Evolutionary conservation across 2,888 invertebrate genomes (phyloP).

Genomic region (Lordiphosa fenestrarum): DNA sequence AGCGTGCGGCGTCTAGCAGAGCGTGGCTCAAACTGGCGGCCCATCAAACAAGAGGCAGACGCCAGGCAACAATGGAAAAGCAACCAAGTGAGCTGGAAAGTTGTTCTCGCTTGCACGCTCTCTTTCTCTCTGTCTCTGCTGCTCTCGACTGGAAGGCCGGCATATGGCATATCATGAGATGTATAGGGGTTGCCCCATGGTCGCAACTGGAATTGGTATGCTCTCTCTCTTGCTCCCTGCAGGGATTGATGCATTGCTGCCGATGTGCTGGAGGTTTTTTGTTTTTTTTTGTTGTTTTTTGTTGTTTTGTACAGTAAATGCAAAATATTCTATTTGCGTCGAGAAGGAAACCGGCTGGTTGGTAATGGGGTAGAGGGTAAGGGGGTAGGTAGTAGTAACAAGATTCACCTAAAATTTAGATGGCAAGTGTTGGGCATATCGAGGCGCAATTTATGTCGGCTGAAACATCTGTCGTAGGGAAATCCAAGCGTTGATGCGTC

Average conservation of each 20-base stretch:
- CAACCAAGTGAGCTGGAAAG: conserved; percentile 28
- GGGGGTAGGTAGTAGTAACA: background rate
- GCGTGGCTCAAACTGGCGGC: conserved; percentile 71
- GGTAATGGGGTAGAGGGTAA: background rate
- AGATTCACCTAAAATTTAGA: conserved; percentile 47
- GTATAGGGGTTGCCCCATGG: conserved; percentile 13
- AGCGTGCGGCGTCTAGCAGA: conserved; percentile 58
- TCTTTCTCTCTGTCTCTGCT: background rate
- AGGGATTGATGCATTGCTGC: conserved; percentile 22
- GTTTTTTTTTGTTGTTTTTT: conserved; percentile 22
- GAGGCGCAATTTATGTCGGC: conserved; percentile 30
- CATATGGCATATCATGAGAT: conserved; percentile 20
- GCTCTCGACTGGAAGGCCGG: conserved; percentile 18
- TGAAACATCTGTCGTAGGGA: conserved; percentile 57
- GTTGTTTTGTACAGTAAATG: conserved; percentile 64
- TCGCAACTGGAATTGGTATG: conserved; percentile 6
- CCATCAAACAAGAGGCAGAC: conserved; percentile 12
- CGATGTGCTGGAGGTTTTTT: conserved; percentile 19
- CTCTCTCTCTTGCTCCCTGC: conserved; percentile 13
- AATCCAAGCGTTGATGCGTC: conserved; percentile 65
- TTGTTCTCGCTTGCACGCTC: conserved; percentile 17
- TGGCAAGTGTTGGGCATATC: conserved; percentile 55
- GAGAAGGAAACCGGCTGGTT: conserved; percentile 6
- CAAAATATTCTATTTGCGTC: conserved; percentile 54
- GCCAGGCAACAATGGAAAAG: conserved; percentile 11